Percentiles rank a stretch among this genome's conserved stretches.
Conservation (phyloP, 1,140 invertebrate genomes). For the Drosophila athabasca region DNA sequence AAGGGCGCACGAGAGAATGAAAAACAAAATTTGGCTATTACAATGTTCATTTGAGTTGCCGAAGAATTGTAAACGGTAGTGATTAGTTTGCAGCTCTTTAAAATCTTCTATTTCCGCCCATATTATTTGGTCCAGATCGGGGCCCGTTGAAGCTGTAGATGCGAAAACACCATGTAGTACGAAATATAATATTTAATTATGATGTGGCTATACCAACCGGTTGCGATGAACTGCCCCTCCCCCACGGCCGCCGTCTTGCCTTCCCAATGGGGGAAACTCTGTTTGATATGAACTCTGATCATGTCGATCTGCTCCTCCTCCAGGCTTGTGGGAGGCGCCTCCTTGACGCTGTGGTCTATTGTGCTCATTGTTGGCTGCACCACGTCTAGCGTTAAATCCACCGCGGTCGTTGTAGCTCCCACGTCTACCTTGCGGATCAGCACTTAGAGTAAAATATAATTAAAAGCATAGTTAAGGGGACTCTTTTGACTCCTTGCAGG, state of each 20-base stretch:
- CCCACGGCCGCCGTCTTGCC: conserved; percentile 38
- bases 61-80: conserved; percentile 17
- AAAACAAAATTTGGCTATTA: conserved; percentile 76
- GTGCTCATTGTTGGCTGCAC: conserved; percentile 80
- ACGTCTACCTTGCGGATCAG: conserved; percentile 68
- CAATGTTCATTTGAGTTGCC: conserved; percentile 44
- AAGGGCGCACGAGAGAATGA: conserved; percentile 35
- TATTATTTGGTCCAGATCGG: conserved; percentile 46
- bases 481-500: not conserved
- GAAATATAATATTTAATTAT: not conserved
- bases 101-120: conserved; percentile 66
- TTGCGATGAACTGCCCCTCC: conserved; percentile 51
- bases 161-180: not conserved
- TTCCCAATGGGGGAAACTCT: conserved; percentile 69
- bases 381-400: conserved; percentile 53
- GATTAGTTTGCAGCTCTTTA: conserved; percentile 25
- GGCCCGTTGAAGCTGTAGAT: conserved; percentile 58
- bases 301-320: conserved; percentile 34
- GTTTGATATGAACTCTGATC: conserved; percentile 81
- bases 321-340: conserved; percentile 45
- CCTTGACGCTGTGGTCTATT: conserved; percentile 37
- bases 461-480: not conserved
- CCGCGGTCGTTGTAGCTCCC: conserved; percentile 80
- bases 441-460: conserved; percentile 16
- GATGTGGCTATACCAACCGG: conserved; percentile 37